A percentile compares a stretch with the other conserved stretches of the same genome.
phyloP scores from a whole-genome alignment of 23 tunicate species.

The Botrylloides violaceus region DNA sequence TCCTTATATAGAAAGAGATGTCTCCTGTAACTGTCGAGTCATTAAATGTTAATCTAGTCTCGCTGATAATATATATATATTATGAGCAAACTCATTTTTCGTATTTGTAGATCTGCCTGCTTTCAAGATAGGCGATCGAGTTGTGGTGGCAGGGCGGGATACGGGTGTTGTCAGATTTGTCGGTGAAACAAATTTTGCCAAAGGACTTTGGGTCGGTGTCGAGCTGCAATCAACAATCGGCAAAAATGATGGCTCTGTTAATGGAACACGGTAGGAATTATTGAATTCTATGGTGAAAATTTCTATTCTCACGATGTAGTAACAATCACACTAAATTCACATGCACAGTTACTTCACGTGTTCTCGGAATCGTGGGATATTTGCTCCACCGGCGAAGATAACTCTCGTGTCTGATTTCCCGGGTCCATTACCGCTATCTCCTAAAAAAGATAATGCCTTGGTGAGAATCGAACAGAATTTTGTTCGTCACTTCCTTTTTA shows the following conservation, averaged over 20 bases:
- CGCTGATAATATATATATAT: too few species aligned
- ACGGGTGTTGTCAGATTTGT: constrained; percentile 37
- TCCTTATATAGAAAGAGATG: too few species aligned
- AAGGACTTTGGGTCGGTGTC: constrained; percentile 76
- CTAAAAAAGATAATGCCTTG: not conserved
- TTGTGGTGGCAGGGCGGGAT: constrained; percentile 13
- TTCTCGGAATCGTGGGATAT: constrained; percentile 54
- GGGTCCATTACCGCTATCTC: not conserved
- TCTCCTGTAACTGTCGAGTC: too few species aligned
- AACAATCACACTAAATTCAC: not conserved
- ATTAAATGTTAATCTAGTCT: too few species aligned
- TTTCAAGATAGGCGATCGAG: constrained; percentile 12
- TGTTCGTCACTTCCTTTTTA: too few species aligned
- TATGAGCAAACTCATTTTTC: too few species aligned
- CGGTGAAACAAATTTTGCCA: constrained; percentile 64
- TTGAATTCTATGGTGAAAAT: not conserved
- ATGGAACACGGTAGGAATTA: constrained; percentile 20
- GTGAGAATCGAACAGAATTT: too few species aligned
- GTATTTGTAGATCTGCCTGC: not conserved
- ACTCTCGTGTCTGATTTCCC: not conserved
- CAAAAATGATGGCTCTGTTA: constrained; percentile 72
- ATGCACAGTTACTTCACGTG: constrained; percentile 49
- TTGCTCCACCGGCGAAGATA: constrained; percentile 36
- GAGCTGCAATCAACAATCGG: constrained; percentile 45
- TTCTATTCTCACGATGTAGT: too few species aligned